Conservation (phyloP, 1,140 invertebrate genomes). For the Chrysomallon squamiferum region DNA sequence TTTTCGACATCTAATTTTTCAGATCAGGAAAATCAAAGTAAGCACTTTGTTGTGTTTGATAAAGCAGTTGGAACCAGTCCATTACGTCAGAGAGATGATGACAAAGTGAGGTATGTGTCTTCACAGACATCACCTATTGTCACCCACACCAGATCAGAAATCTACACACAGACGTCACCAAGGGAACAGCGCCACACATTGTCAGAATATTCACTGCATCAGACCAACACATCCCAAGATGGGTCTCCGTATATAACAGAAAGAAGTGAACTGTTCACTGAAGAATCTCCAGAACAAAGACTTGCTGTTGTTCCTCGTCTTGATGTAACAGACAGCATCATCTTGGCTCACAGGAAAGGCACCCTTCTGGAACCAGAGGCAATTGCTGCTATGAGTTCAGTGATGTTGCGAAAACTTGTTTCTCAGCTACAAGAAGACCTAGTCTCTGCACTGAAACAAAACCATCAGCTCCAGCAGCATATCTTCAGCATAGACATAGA, state of each 20-base stretch:
- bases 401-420: constrained; percentile 13
- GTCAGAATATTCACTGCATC: no score
- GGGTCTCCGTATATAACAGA: background rate
- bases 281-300: background rate
- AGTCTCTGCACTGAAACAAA: constrained; percentile 21
- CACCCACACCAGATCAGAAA: no score
- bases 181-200: no score
- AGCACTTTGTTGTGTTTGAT: no score
- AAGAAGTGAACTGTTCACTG: background rate
- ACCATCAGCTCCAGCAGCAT: constrained; percentile 23
- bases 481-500: constrained; percentile 3
- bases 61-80: no score
- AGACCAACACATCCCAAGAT: background rate
- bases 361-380: background rate
- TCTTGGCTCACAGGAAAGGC: background rate
- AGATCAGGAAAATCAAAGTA: no score
- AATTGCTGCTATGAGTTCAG: constrained; percentile 1
- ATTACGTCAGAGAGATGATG: no score
- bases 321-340: no score
- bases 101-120: no score
- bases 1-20: no score
- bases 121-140: no score
- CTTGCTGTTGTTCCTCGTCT: background rate
- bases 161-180: no score
- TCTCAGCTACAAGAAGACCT: constrained; percentile 36